A percentile compares a stretch with the other conserved stretches of the same genome.
Conservation (phyloP, 2,113 vertebrate genomes). For the Tetraodon nigroviridis region DNA sequence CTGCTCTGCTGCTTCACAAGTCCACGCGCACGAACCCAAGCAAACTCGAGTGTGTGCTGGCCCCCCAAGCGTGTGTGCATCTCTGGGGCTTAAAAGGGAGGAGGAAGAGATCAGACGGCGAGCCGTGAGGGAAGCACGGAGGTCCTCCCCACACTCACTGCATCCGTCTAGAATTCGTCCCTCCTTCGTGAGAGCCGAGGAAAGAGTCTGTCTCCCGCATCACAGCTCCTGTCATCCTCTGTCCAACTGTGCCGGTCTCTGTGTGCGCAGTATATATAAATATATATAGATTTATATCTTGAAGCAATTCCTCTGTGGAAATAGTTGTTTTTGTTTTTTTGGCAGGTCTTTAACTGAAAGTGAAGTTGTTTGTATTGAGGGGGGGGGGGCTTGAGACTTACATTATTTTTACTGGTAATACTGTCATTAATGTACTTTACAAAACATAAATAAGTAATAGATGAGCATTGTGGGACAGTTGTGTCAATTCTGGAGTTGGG, state of each 20-base stretch:
- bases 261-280: slow-evolving; percentile 30
- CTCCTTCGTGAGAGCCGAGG: slow-evolving; percentile 54
- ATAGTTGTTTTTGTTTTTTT: slow-evolving; percentile 46
- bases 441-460: slow-evolving; percentile 69
- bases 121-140: slow-evolving; percentile 36
- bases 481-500: slow-evolving; percentile 47
- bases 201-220: slow-evolving; percentile 67
- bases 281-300: slow-evolving; percentile 57
- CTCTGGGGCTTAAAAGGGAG: slow-evolving; percentile 13
- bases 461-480: slow-evolving; percentile 50
- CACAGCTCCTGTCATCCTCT: slow-evolving; percentile 66
- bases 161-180: slow-evolving; percentile 52
- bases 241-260: slow-evolving; percentile 54
- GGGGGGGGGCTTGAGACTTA: slow-evolving; percentile 38
- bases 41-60: slow-evolving; percentile 49
- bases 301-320: slow-evolving; percentile 46
- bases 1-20: slow-evolving; percentile 65
- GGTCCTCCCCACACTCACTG: slow-evolving; percentile 44
- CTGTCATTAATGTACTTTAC: slow-evolving; percentile 69
- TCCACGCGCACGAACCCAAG: slow-evolving; percentile 59
- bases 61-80: slow-evolving; percentile 58
- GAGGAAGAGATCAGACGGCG: slow-evolving; percentile 22
- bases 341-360: slow-evolving; percentile 45
- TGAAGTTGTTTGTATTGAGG: slow-evolving; percentile 49
- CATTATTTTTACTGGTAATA: slow-evolving; percentile 56